Conservation (phyloP, 1,140 invertebrate species). For the Drosophila tropicalis region DNA sequence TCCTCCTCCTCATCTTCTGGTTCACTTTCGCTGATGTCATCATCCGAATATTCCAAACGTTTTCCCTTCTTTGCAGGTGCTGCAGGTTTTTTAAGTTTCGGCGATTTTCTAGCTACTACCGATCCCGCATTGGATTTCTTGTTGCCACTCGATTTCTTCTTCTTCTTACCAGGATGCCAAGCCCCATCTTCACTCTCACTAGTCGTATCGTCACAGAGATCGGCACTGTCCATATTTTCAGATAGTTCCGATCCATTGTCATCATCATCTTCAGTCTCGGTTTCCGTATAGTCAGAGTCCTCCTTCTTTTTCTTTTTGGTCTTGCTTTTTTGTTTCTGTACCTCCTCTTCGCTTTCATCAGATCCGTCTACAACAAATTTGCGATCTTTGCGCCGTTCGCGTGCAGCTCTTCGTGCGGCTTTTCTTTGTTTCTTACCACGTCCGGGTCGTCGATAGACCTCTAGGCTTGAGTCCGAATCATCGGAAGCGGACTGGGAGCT, state of each 20-base stretch:
- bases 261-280: conserved; percentile 84
- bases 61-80: conserved; percentile 59
- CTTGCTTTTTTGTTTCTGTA: conserved; percentile 50
- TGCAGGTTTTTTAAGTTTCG: conserved; percentile 65
- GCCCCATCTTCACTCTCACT: conserved; percentile 74
- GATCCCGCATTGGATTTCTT: conserved; percentile 44
- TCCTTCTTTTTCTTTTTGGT: conserved; percentile 75
- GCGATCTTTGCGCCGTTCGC: conserved; percentile 73
- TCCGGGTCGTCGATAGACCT: conserved; percentile 63
- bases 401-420: conserved; percentile 66
- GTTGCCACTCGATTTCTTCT: conserved; percentile 45
- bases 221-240: conserved; percentile 86
- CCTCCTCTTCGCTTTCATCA: conserved; percentile 72
- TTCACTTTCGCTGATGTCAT: conserved; percentile 78
- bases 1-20: conserved; percentile 74
- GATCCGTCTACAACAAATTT: conserved; percentile 80
- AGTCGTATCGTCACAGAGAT: conserved; percentile 83
- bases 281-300: conserved; percentile 84
- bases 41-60: conserved; percentile 73
- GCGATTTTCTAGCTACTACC: conserved; percentile 63
- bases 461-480: conserved; percentile 77
- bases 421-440: conserved; percentile 69
- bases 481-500: conserved; percentile 66
- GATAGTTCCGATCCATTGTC: conserved; percentile 84
- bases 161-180: conserved; percentile 75